Conservation (phyloP, 2,888 invertebrate species). For the Lasius platythorax region DNA sequence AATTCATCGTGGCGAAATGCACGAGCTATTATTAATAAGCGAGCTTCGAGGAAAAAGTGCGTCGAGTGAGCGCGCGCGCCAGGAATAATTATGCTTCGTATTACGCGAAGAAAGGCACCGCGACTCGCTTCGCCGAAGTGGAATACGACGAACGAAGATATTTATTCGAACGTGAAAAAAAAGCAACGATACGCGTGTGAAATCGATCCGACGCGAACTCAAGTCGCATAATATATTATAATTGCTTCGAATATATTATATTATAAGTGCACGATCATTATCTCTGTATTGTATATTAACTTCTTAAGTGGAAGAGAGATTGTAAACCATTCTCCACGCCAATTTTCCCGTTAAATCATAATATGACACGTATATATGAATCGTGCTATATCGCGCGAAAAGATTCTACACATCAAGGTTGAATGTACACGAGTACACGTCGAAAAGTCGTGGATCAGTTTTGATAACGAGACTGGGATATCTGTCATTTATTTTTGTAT, state of each 20-base stretch:
- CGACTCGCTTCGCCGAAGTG: constrained; percentile 14
- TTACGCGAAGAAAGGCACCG: constrained; percentile 7
- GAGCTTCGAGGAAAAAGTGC: background rate
- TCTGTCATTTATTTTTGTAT: background rate
- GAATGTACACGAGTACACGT: background rate
- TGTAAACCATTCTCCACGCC: constrained; percentile 8
- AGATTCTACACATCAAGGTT: constrained; percentile 16
- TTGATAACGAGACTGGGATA: background rate
- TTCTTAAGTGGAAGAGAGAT: background rate
- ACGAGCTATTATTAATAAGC: constrained; percentile 52
- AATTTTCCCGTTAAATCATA: constrained; percentile 42
- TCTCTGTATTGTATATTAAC: background rate
- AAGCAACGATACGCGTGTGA: background rate
- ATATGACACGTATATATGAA: constrained; percentile 16
- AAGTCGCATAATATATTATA: background rate
- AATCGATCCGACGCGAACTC: constrained; percentile 26
- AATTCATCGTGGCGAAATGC: constrained; percentile 39
- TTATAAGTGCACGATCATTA: constrained; percentile 23
- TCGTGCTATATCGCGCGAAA: constrained; percentile 6
- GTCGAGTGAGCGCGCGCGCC: background rate
- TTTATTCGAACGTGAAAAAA: background rate
- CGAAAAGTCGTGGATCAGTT: background rate
- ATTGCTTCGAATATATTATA: too few relatives aligned
- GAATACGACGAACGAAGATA: constrained; percentile 5
- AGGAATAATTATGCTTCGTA: constrained; percentile 18